Conservation (phyloP, 2,113 vertebrate genomes). For the Eira barbara region DNA sequence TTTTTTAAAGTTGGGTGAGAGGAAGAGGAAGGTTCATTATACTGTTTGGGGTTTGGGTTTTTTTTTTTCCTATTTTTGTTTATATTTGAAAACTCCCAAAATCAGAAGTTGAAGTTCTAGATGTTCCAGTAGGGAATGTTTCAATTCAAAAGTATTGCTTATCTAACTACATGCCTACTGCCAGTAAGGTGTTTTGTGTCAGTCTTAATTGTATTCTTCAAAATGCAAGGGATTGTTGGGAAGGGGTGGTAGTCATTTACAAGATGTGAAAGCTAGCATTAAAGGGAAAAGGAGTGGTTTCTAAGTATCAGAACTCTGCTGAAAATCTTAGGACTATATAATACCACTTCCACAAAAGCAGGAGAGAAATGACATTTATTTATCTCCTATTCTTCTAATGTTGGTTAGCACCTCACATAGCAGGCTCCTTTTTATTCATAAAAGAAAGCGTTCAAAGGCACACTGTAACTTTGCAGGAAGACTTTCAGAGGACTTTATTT, state of each 20-base stretch:
- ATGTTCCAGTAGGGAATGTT: neutral
- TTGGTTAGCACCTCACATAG: neutral
- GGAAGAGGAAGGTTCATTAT: neutral
- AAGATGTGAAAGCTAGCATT: neutral
- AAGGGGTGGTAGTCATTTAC: neutral
- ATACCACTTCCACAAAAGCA: neutral
- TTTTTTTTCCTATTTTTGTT: neutral
- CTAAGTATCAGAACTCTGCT: neutral
- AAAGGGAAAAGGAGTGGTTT: neutral
- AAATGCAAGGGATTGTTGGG: neutral
- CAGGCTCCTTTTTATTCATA: neutral
- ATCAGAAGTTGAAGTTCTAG: neutral
- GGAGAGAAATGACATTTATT: slow-evolving; percentile 10
- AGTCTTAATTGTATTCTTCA: neutral
- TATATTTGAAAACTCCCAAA: slow-evolving; percentile 12
- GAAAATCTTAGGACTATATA: neutral
- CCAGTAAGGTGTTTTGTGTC: neutral
- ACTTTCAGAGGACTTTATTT: neutral
- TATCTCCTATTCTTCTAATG: neutral
- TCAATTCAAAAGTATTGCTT: neutral
- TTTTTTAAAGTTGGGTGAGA: neutral
- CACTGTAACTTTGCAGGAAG: neutral
- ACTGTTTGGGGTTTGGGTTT: too few relatives aligned
- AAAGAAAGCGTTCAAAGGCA: neutral
- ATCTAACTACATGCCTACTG: neutral